phyloP scores from a whole-genome alignment of 1,140 invertebrate species.

The Drosophila littoralis region DNA sequence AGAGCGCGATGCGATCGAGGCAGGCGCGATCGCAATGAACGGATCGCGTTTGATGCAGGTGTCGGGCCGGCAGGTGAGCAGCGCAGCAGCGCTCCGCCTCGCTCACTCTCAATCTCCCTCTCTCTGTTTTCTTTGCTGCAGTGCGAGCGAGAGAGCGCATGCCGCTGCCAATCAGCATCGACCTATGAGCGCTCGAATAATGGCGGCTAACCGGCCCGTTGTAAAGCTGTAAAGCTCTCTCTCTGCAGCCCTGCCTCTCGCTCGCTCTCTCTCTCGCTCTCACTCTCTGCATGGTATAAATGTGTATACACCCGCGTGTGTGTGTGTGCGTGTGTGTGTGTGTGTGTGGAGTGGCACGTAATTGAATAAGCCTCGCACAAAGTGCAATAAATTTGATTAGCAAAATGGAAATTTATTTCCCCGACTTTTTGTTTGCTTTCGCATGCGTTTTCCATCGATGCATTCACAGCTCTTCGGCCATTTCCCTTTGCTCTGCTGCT shows the following conservation, averaged over 20 bases:
- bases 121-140: not conserved
- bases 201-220: slow-evolving; percentile 59
- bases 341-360: slow-evolving; percentile 54
- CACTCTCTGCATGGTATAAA: too few species aligned
- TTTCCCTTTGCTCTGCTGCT: slow-evolving; percentile 37
- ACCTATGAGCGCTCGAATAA: slow-evolving; percentile 66
- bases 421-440: slow-evolving; percentile 51
- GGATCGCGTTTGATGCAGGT: slow-evolving; percentile 54
- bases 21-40: slow-evolving; percentile 34
- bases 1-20: slow-evolving; percentile 61
- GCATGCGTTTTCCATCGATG: slow-evolving; percentile 61
- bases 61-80: slow-evolving; percentile 65
- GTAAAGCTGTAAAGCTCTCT: slow-evolving; percentile 28
- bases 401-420: slow-evolving; percentile 82
- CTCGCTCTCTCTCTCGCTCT: slow-evolving; percentile 17
- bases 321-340: slow-evolving; percentile 18
- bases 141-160: slow-evolving; percentile 41
- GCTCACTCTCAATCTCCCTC: not conserved
- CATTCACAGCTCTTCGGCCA: slow-evolving; percentile 33
- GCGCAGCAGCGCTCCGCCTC: slow-evolving; percentile 57
- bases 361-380: slow-evolving; percentile 82
- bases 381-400: slow-evolving; percentile 84
- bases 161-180: slow-evolving; percentile 18
- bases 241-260: slow-evolving; percentile 7
- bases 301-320: not conserved